These are phyloP conservation scores for Alauda arvensis DNA, from an alignment of 2,797 vertebrate species.

Conservation along the genomic window DNA sequence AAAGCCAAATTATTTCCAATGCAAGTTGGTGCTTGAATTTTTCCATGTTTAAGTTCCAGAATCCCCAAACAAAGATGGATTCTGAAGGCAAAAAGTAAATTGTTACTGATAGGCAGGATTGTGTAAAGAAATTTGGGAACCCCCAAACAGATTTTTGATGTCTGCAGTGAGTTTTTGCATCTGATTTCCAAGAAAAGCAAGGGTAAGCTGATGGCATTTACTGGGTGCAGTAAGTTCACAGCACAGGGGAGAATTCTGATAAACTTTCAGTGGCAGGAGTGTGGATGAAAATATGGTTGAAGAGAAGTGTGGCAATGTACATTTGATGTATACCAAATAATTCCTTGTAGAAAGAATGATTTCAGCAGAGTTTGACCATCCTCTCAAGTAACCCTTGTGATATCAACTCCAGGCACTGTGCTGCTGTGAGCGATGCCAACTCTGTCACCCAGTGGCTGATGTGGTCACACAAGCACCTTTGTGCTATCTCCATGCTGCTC, in stretches of 20 bases:
- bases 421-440: neutral
- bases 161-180: accelerated
- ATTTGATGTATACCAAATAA: neutral
- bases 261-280: neutral
- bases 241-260: neutral
- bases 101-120: neutral
- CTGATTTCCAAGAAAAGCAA: neutral
- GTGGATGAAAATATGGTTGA: neutral
- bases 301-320: neutral
- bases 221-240: neutral
- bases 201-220: neutral
- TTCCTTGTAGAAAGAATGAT: neutral
- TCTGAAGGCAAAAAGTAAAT: neutral
- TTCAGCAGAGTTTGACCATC: neutral
- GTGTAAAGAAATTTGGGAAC: neutral
- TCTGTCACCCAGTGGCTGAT: neutral
- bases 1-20: neutral
- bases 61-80: neutral
- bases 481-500: constrained; percentile 37
- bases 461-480: constrained; percentile 49
- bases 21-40: neutral
- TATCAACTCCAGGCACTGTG: neutral
- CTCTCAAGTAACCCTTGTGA: neutral
- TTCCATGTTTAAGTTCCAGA: neutral
- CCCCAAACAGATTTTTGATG: neutral